Base-by-base conservation (phyloP, 2,113 vertebrate species). In the Fregata magnificens region DNA sequence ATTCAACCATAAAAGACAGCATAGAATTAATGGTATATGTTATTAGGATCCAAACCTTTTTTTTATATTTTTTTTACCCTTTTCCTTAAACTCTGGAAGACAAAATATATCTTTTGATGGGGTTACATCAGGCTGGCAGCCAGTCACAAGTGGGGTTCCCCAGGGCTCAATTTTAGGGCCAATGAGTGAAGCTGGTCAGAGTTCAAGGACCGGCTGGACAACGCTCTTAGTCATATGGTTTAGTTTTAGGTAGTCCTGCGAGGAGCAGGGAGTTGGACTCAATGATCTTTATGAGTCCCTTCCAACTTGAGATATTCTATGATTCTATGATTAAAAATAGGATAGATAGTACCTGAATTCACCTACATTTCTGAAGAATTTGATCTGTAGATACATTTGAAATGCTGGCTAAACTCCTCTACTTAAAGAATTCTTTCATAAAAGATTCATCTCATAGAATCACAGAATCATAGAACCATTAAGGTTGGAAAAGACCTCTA, bases 231-330 rank as follows among this genome's bases (percentile, higher is more conserved):
- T 47, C 34, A 59, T 14, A 31, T 7, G 4, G 5, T 66, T 80
- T 31, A 42, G 11, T 18, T 80, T 40, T 36, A 79, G 36, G 8
- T 42, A 59, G 36, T 20, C 25, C 42, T 80, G 9, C 4, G 10
- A 65, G 25, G 3, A 87, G 11, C 18, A 42, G 11, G 29, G 17
- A 44, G 11, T 4, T 59, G 16, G n/a, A 73, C 15, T 63, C 0
- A 0, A 17, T 45, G 10, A n/a, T 9, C 5, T 7, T 52, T 67
- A 31, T 6, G 4, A 3, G 2, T 61, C 14, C 5, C 14, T 74
- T 70, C 12, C 16, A 69, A 16, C 5, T n/a, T 2, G 3, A 40
- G 24, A 10, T 56, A 36, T 34, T 81, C 6, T 25, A 34, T 55
- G 38, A 49, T 16, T 80, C 38, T 63, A 3, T 1, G 1, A 25